Conservation (phyloP, 2,113 vertebrate genomes). For the Dolichotis patagonum region DNA sequence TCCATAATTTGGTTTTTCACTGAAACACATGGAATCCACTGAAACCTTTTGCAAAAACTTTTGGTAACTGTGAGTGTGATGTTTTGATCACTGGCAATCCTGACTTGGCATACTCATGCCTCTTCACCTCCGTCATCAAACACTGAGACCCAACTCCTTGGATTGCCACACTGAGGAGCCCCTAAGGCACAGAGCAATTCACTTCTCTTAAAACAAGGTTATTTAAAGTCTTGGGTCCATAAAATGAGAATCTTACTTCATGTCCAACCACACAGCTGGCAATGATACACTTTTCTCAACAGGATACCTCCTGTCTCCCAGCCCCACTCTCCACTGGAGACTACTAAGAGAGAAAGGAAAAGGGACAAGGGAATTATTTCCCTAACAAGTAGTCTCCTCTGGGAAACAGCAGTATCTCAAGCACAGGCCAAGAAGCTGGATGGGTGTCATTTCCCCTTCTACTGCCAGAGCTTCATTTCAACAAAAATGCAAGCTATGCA, state of each 20-base stretch:
- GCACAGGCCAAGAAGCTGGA: not conserved
- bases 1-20: not conserved
- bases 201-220: not conserved
- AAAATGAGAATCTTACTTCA: not conserved
- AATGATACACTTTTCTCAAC: not conserved
- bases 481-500: constrained; percentile 51
- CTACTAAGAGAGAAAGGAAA: constrained; percentile 45
- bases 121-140: not conserved
- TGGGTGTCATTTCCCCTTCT: not conserved
- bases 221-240: not conserved
- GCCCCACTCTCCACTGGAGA: not conserved
- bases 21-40: not conserved
- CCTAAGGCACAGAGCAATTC: not conserved
- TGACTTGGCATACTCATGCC: not conserved
- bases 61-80: not conserved
- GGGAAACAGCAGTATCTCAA: not conserved
- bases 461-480: constrained; percentile 35
- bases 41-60: not conserved
- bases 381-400: not conserved
- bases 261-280: not conserved
- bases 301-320: not conserved
- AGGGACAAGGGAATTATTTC: not conserved
- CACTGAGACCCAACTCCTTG: not conserved
- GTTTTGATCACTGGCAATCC: not conserved
- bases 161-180: not conserved